phyloP scores from a whole-genome alignment of 2,113 vertebrate genomes.

The Gopherus flavomarginatus region DNA sequence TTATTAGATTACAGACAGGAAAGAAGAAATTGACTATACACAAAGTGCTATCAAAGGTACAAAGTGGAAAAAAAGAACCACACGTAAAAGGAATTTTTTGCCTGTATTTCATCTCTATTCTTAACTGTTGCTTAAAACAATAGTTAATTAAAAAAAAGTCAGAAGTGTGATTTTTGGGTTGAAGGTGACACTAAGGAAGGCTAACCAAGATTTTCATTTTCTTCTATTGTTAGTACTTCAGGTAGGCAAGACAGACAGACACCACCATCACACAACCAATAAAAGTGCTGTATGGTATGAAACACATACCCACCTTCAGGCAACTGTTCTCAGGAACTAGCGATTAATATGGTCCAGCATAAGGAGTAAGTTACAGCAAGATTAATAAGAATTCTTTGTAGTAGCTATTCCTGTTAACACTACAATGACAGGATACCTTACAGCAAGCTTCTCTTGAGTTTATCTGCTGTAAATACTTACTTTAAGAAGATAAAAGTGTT shows the following conservation, averaged over 20 bases:
- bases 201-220: rapidly evolving
- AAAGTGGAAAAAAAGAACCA: constrained; percentile 9
- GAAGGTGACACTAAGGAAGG: not conserved
- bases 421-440: not conserved
- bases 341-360: not conserved
- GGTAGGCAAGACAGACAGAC: not conserved
- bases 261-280: not conserved
- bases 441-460: not conserved
- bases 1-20: not conserved
- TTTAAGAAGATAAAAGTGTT: not conserved
- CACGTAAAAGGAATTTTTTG: not conserved
- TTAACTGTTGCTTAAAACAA: not conserved
- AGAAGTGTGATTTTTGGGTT: not conserved
- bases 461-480: not conserved
- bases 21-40: constrained; percentile 15
- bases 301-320: not conserved
- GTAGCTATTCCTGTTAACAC: not conserved
- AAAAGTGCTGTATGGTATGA: not conserved
- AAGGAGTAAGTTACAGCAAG: not conserved
- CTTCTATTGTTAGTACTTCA: not conserved
- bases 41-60: constrained; percentile 28
- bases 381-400: not conserved
- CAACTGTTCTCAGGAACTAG: not conserved
- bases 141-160: not conserved
- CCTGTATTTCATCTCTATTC: constrained; percentile 13